Percentiles rank a stretch among this genome's conserved stretches.
These are phyloP conservation scores for Donacobius atricapilla DNA, from an alignment of 2,113 vertebrate species.

Conservation along the genomic window DNA sequence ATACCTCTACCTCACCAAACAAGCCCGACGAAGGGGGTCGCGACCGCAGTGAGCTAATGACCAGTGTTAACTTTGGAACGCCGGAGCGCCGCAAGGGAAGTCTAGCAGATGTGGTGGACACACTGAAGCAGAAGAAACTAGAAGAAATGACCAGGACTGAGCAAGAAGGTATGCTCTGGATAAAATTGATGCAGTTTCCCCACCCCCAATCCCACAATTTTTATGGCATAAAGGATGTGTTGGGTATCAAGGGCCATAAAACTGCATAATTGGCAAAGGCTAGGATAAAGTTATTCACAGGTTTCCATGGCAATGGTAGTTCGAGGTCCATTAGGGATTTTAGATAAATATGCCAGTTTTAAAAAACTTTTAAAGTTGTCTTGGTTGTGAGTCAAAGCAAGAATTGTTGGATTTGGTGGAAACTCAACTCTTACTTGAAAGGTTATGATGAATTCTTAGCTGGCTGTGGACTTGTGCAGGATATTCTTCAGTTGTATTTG, in stretches of 20 bases:
- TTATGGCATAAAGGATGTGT: constrained; percentile 1
- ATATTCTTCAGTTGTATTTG: neutral
- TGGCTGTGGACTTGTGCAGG: neutral
- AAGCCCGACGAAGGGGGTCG: constrained; percentile 97
- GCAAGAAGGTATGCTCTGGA: constrained; percentile 87
- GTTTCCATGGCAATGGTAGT: constrained; percentile 62
- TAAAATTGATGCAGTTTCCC: neutral
- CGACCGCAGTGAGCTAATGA: constrained; percentile 94
- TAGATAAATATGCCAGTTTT: constrained; percentile 48
- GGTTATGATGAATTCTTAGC: neutral
- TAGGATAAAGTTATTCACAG: constrained; percentile 54
- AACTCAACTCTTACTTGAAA: neutral
- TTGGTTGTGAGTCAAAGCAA: constrained; percentile 43
- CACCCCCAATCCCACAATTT: neutral
- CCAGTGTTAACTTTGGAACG: constrained; percentile 93
- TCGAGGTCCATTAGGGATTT: constrained; percentile 61
- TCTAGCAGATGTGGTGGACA: constrained; percentile 98
- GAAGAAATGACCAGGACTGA: constrained; percentile 99
- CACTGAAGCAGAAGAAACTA: constrained; percentile 98
- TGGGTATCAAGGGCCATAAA: constrained; percentile 35
- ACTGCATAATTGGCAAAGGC: constrained; percentile 54
- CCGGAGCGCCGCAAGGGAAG: constrained; percentile 98
- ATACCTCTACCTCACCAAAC: constrained; percentile 98
- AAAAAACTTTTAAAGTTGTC: constrained; percentile 35
- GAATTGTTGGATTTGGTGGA: constrained; percentile 10